These are phyloP conservation scores for Caenorhabditis auriculariae DNA, from an alignment of 2,888 invertebrate species.

Conservation along the genomic window DNA sequence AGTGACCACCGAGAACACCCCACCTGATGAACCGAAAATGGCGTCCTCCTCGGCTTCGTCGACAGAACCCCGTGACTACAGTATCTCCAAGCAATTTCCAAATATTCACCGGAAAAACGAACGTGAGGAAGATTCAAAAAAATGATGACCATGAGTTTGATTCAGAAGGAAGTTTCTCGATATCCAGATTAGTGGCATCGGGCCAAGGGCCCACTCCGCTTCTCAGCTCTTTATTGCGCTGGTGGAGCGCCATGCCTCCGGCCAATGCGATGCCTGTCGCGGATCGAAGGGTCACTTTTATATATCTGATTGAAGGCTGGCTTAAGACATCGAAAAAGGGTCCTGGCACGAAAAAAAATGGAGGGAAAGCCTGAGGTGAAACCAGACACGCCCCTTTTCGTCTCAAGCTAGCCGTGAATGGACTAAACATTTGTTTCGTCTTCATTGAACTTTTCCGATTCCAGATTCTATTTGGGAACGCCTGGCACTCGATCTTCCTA, in stretches of 20 bases:
- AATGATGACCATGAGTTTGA: too few species aligned
- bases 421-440: background rate
- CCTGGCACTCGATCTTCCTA: slow-evolving; percentile 35
- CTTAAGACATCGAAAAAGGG: too few species aligned
- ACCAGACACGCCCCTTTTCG: background rate
- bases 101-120: too few species aligned
- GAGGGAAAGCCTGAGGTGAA: background rate
- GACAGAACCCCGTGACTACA: too few species aligned
- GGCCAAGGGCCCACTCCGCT: background rate
- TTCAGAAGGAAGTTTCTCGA: background rate
- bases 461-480: slow-evolving; percentile 31
- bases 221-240: slow-evolving; percentile 9
- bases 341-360: background rate
- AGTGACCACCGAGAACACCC: too few species aligned
- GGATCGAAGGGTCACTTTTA: slow-evolving; percentile 7
- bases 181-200: background rate
- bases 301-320: too few species aligned
- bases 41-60: too few species aligned
- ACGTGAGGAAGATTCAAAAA: too few species aligned
- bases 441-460: background rate
- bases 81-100: too few species aligned
- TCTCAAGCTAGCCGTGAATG: background rate
- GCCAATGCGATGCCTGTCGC: slow-evolving; percentile 7
- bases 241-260: slow-evolving; percentile 14
- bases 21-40: too few species aligned